Base-by-base conservation (phyloP, 2,797 vertebrate genomes). In the Jordanella pulchra region DNA sequence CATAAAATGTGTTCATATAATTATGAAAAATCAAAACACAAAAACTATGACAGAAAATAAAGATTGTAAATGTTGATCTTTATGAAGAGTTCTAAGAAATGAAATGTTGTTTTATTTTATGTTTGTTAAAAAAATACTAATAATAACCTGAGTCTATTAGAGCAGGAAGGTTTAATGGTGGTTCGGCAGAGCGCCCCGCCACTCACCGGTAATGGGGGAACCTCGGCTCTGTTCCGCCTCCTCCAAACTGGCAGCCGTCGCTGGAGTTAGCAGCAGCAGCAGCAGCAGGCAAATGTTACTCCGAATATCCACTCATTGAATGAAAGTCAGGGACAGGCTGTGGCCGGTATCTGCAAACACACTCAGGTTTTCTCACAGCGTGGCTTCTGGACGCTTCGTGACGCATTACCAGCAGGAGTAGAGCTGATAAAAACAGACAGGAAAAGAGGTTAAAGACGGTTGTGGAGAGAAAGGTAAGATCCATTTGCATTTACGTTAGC, bases 281-380 rank as follows among this genome's bases (percentile, higher is more conserved):
- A 44, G 44, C 14, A 45, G 11, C 9, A 9, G 65, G 79, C 79
- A 32, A 70, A 64, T 47, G 73, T 47, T 67, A n/a, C 73, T 65
- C 45, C 58, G 66, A 69, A 65, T 81, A 75, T 70, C 65, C 51
- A 72, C 27, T 82, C 86, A 90, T 92, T 93, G 91, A 92, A 92
- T 93, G 91, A 91, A 93, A 91, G 89, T 93, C 87, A 76, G 83
- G 65, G 69, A 65, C 78, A 77, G 78, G 18, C 82, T 75, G 84
- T 66, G 71, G 32, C 58, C 76, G 78, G 10, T 76, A 68, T 67
- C 60, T 70, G 63, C 71, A 71, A 65, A 63, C 61, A 23, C 65
- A 3, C 45, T 58, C 27, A 72, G 73, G 69, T 70, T 74, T 54
- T 50, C 27, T 7, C 25, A 60, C 65, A 53, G 6, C 53, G 7